A percentile compares a stretch with the other conserved stretches of the same genome.
These are phyloP conservation scores for Scaptomyza montana DNA, from an alignment of 1,140 invertebrate species.

Conservation along the genomic window DNA sequence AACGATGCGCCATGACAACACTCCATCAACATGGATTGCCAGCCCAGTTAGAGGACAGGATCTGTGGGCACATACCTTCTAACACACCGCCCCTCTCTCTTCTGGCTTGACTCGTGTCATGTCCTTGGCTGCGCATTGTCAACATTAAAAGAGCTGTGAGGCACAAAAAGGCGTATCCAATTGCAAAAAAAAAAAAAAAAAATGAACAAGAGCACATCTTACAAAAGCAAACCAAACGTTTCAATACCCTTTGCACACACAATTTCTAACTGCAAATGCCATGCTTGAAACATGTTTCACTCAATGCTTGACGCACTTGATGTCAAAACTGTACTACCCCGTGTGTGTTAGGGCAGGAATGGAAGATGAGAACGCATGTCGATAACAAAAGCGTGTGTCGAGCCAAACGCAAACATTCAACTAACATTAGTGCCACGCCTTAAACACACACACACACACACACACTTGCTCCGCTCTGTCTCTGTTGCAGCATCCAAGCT, in stretches of 20 bases:
- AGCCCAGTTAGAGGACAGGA: conserved; percentile 1
- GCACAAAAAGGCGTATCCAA: conserved; percentile 81
- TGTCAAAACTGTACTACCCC: no score
- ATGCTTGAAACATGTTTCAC: no score
- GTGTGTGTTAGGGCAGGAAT: background rate
- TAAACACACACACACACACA: conserved; percentile 16
- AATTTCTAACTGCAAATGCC: no score
- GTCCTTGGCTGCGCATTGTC: conserved; percentile 76
- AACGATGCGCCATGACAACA: conserved; percentile 60
- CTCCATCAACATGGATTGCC: conserved; percentile 56
- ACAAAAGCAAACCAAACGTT: background rate
- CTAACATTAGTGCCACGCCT: conserved; percentile 76
- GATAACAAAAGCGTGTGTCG: conserved; percentile 68
- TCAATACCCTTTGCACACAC: background rate
- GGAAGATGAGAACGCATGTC: conserved; percentile 59
- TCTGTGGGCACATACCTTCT: background rate
- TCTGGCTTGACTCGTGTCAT: conserved; percentile 54
- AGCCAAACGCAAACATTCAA: conserved; percentile 70
- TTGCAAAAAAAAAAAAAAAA: conserved; percentile 61
- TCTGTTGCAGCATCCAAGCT: conserved; percentile 48
- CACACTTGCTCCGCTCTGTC: background rate
- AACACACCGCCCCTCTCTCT: background rate
- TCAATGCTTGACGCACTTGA: no score
- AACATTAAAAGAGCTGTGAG: conserved; percentile 74
- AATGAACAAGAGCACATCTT: background rate